A percentile compares a stretch with the other conserved stretches of the same genome.
phyloP scores from a whole-genome alignment of 1,140 invertebrate genomes.

The Drosophila nigromelanica region DNA sequence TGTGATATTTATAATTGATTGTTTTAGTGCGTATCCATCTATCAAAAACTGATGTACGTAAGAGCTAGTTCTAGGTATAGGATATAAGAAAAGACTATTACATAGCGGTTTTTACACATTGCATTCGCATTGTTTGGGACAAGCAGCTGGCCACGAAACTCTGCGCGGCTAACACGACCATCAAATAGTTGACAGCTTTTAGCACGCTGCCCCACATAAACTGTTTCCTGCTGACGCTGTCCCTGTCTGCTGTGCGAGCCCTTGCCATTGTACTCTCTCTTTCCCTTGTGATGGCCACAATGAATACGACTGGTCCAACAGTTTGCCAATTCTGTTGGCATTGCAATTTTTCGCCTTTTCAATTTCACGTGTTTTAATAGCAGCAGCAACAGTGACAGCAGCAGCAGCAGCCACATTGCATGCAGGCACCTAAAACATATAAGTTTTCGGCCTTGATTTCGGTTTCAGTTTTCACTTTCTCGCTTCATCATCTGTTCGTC shows the following conservation, averaged over 20 bases:
- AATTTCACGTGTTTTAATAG: constrained; percentile 77
- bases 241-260: neutral
- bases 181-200: constrained; percentile 54
- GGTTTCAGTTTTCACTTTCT: constrained; percentile 18
- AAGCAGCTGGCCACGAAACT: constrained; percentile 1
- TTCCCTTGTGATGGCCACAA: constrained; percentile 2
- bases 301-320: constrained; percentile 30
- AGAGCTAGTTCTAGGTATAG: too few species aligned
- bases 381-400: constrained; percentile 17
- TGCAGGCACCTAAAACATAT: constrained; percentile 39
- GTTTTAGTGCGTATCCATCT: too few species aligned
- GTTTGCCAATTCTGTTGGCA: constrained; percentile 51
- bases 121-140: constrained; percentile 16
- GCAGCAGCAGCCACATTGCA: constrained; percentile 9
- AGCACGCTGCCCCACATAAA: constrained; percentile 30
- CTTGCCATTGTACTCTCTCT: neutral
- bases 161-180: constrained; percentile 16
- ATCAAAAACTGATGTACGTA: too few species aligned
- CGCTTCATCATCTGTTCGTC: constrained; percentile 13
- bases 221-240: constrained; percentile 20
- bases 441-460: constrained; percentile 63
- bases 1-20: too few species aligned
- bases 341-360: constrained; percentile 77
- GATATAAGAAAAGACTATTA: constrained; percentile 2
- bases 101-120: constrained; percentile 1